These are phyloP conservation scores for Varecia variegata DNA, from an alignment of 2,797 vertebrate species.

Conservation along the genomic window DNA sequence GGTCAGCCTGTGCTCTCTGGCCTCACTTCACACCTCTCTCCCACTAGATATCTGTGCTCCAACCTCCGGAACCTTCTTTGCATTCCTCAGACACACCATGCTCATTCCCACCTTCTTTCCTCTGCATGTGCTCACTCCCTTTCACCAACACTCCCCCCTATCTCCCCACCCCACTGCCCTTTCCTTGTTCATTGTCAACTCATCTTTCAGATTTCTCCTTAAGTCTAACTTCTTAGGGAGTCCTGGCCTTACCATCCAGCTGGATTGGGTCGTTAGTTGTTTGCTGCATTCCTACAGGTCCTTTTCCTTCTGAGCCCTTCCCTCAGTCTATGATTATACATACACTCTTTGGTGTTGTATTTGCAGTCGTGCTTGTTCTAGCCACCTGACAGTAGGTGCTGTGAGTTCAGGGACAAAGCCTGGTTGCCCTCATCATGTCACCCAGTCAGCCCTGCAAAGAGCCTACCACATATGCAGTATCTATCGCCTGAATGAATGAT, in stretches of 20 bases:
- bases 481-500: neutral
- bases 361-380: neutral
- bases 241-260: neutral
- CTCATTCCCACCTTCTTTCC: neutral
- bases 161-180: neutral
- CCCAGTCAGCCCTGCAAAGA: too few relatives aligned
- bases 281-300: neutral
- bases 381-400: fast-evolving
- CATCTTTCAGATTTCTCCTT: neutral
- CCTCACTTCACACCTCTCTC: neutral
- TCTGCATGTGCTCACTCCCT: neutral
- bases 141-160: too few relatives aligned
- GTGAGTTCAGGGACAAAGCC: neutral
- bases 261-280: too few relatives aligned
- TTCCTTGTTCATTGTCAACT: neutral
- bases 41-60: neutral
- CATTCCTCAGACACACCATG: too few relatives aligned
- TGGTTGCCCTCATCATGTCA: neutral
- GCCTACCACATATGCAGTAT: neutral
- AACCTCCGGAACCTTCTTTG: neutral
- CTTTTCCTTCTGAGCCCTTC: neutral
- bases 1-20: neutral
- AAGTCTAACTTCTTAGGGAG: neutral
- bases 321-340: neutral
- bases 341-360: neutral